Evolutionary conservation across 2,113 vertebrate genomes (phyloP).

Genomic region (Engraulis encrasicolus): DNA sequence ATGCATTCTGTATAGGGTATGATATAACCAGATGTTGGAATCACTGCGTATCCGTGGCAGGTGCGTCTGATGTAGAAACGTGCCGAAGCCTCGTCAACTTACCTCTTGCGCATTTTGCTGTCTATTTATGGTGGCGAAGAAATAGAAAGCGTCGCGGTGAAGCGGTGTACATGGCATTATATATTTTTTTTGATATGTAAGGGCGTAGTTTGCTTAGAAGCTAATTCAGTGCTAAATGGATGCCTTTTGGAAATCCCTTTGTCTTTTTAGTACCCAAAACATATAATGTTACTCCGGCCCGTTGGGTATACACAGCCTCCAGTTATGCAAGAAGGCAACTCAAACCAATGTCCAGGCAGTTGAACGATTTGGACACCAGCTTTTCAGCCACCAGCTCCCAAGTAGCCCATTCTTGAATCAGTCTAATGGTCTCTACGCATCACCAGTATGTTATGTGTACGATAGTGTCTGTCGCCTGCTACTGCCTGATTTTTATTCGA

Average conservation of each 20-base stretch:
- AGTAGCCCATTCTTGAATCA: neutral
- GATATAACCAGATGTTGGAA: constrained; percentile 40
- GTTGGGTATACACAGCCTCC: neutral
- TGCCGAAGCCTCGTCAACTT: constrained; percentile 32
- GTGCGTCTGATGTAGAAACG: constrained; percentile 50
- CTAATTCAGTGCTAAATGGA: neutral
- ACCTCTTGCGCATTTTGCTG: constrained; percentile 37
- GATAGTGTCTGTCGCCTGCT: neutral
- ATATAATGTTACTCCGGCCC: neutral
- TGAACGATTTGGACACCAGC: constrained; percentile 1
- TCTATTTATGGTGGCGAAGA: constrained; percentile 25
- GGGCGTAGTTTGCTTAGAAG: constrained; percentile 4
- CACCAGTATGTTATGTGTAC: neutral
- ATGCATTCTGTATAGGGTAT: constrained; percentile 51
- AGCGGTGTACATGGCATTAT: neutral
- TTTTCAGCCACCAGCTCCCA: neutral
- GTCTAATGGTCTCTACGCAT: constrained; percentile 1
- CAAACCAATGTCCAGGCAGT: neutral
- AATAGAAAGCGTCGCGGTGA: constrained; percentile 4
- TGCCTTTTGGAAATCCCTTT: neutral
- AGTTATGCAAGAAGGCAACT: neutral
- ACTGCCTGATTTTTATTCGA: neutral
- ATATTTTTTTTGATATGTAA: constrained; percentile 5
- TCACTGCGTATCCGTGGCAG: constrained; percentile 50
- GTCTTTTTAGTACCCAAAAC: constrained; percentile 11